phyloP scores from a whole-genome alignment of 1,140 invertebrate species.

The Helicoverpa armigera region DNA sequence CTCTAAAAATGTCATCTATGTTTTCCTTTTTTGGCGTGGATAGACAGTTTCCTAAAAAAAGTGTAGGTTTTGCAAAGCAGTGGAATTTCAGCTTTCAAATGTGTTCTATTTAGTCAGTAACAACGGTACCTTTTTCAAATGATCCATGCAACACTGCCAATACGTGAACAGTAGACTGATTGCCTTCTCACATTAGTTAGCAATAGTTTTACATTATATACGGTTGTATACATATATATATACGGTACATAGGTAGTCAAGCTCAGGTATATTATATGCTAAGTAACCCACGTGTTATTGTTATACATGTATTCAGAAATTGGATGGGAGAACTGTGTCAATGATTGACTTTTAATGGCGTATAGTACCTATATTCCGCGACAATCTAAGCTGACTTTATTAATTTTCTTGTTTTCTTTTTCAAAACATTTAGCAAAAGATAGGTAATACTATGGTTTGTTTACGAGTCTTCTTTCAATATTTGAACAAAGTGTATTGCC shows the following conservation, averaged over 20 bases:
- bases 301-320: not conserved
- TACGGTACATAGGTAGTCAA: conserved; percentile 17
- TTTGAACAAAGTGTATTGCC: no score
- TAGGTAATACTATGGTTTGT: no score
- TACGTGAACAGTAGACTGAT: conserved; percentile 63
- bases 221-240: conserved; percentile 8
- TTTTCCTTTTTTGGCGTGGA: no score
- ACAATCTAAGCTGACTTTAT: no score
- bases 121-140: conserved; percentile 18
- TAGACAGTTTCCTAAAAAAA: not conserved
- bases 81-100: not conserved
- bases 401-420: no score
- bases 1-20: no score
- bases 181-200: conserved; percentile 53
- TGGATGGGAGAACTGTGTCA: not conserved
- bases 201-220: conserved; percentile 45
- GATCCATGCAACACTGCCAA: conserved; percentile 60
- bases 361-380: no score
- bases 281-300: conserved; percentile 6
- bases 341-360: not conserved
- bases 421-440: no score
- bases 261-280: conserved; percentile 39
- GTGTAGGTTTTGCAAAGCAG: not conserved
- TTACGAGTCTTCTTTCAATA: no score
- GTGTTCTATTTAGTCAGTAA: not conserved